Evolutionary conservation across 2,888 invertebrate species (phyloP).

Genomic region (Torymus texanus): DNA sequence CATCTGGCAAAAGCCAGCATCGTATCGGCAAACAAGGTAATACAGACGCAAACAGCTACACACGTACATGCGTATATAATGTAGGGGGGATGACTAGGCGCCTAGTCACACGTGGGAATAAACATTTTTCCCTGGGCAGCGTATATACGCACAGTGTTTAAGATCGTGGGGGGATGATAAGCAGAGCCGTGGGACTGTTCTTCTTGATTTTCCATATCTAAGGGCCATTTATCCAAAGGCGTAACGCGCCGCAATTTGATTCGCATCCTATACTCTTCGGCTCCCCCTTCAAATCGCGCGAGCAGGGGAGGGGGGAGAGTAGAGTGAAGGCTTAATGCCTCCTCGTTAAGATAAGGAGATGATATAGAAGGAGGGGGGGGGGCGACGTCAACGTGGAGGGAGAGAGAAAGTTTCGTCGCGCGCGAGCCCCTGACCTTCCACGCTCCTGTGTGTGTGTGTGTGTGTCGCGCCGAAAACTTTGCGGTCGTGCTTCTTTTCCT

Average conservation of each 20-base stretch:
- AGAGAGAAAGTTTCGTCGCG: neutral
- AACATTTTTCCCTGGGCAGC: slow-evolving; percentile 28
- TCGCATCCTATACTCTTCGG: slow-evolving; percentile 26
- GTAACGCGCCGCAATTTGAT: slow-evolving; percentile 42
- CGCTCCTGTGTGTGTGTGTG: neutral
- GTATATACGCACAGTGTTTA: slow-evolving; percentile 23
- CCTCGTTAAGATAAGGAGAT: slow-evolving; percentile 50
- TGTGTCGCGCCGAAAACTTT: slow-evolving; percentile 21
- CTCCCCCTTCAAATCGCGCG: neutral
- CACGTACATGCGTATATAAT: neutral
- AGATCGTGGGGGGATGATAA: slow-evolving; percentile 6
- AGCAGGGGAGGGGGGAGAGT: neutral
- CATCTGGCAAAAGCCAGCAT: slow-evolving; percentile 27
- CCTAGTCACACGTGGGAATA: slow-evolving; percentile 45
- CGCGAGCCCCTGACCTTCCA: slow-evolving; percentile 40
- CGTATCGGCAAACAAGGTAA: slow-evolving; percentile 49
- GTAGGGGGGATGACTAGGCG: neutral
- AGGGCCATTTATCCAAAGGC: slow-evolving; percentile 35
- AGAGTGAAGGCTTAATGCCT: slow-evolving; percentile 34
- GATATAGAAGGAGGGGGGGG: slow-evolving; percentile 2
- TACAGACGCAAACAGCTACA: slow-evolving; percentile 10
- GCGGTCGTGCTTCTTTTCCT: slow-evolving; percentile 1
- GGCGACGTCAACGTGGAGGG: neutral
- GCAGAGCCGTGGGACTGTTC: slow-evolving; percentile 25
- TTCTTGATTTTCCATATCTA: slow-evolving; percentile 29